phyloP scores from a whole-genome alignment of 2,888 invertebrate genomes.

The Kryphioiulus occultus region DNA sequence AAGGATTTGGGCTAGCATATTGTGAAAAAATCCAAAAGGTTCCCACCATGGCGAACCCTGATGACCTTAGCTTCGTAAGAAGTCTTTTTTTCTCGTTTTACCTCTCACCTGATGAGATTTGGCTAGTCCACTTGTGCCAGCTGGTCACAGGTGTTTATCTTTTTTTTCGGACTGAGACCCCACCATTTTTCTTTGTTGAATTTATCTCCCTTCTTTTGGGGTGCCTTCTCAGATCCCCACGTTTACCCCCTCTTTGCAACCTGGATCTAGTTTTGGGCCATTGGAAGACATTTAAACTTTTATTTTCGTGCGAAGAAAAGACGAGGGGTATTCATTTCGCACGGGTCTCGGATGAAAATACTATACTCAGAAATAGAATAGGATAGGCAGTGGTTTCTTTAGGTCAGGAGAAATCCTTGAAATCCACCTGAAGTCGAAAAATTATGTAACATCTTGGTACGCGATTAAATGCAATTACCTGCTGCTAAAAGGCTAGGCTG shows the following conservation, averaged over 20 bases:
- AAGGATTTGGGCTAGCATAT: not conserved
- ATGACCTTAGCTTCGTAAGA: not conserved
- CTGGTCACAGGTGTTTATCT: not conserved
- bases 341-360: slow-evolving; percentile 5
- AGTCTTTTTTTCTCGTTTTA: not conserved
- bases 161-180: not conserved
- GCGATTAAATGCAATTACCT: too few relatives aligned
- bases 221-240: not conserved
- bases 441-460: too few relatives aligned
- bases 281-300: not conserved
- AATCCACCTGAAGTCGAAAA: not conserved
- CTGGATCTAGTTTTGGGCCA: not conserved
- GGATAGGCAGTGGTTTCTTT: not conserved
- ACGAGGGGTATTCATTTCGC: slow-evolving; percentile 5
- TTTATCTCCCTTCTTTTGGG: not conserved
- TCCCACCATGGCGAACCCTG: not conserved
- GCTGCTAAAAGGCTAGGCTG: too few relatives aligned
- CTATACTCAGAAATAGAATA: not conserved
- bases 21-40: not conserved
- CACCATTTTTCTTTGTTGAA: not conserved
- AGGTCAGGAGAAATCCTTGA: not conserved
- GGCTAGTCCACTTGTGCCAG: not conserved
- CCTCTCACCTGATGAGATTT: not conserved
- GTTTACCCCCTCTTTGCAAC: not conserved
- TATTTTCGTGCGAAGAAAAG: not conserved